A percentile compares a stretch with the other conserved stretches of the same genome.
phyloP scores from a whole-genome alignment of 1,140 invertebrate species.

The Lethocerus indicus region DNA sequence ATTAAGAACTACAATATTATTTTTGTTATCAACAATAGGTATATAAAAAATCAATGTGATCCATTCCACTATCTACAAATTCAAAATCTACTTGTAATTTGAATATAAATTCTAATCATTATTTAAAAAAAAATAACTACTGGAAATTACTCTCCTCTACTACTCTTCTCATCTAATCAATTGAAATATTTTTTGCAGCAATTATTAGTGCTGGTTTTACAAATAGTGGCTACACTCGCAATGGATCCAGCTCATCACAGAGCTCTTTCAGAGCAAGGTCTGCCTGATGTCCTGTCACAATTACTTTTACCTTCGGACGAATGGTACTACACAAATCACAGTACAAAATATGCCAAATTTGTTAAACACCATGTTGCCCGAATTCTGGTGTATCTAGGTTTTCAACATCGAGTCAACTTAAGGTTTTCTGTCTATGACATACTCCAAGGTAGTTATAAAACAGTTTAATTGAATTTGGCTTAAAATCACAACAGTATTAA shows the following conservation, averaged over 20 bases:
- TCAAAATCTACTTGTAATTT: no score
- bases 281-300: conserved; percentile 46
- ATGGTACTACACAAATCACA: conserved; percentile 57
- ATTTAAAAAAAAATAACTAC: no score
- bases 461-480: not conserved
- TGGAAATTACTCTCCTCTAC: no score
- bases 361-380: conserved; percentile 54
- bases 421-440: conserved; percentile 29
- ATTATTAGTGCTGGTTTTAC: conserved; percentile 46
- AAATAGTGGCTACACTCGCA: conserved; percentile 43
- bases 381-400: conserved; percentile 37
- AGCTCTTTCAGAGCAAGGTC: conserved; percentile 35
- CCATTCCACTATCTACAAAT: no score
- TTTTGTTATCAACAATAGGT: no score
- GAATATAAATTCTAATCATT: no score
- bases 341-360: conserved; percentile 47
- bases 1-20: no score
- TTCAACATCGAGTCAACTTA: conserved; percentile 28
- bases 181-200: conserved; percentile 28
- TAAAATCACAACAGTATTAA: not conserved
- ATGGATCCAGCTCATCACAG: conserved; percentile 36
- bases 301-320: conserved; percentile 52
- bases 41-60: no score
- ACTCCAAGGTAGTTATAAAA: conserved; percentile 19
- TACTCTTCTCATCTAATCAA: not conserved